Evolutionary conservation across 2,113 vertebrate species (phyloP), one percentile per base, ranked within the genome.

Genomic region (Psephotus haematonotus): DNA sequence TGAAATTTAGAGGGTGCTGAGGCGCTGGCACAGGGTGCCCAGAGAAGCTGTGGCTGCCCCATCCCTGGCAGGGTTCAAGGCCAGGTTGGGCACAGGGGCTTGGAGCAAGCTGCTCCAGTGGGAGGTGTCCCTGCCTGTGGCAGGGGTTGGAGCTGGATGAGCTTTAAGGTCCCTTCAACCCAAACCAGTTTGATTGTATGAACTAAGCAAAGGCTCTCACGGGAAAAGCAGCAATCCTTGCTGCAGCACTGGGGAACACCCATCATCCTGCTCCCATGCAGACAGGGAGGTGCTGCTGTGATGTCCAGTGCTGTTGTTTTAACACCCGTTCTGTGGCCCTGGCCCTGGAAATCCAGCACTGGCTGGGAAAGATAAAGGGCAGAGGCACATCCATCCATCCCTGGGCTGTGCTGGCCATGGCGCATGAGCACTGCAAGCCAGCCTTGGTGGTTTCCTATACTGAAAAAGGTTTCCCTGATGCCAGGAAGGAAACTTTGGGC

Each of bases 401-500:
- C 77, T 3, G 72, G n/a, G 74, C 77, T 52, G 88, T 4, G 60
- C 64, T 19, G 81, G 31, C 77, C 11, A n/a, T 8, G 50, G 69
- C 67, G 84, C 90, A 67, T 85, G 95, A 52, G 87, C 77, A 14
- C 74, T 53, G 78, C 3, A 7, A 46, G 76, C n/a, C 86, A 31
- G 17, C 43, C 65, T 8, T 63, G 47, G 27, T 3, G 77, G 0
- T 46, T 75, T 14, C 39, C 46, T 27, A 4, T 0, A 12, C 43
- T 43, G 53, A 75, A 94, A 84, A 91, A 89, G 70, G 24, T 76
- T 94, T 91, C 63, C 71, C 82, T 31, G 95, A 88, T 49, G 29
- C 62, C 69, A 19, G 95, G 65, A 91, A 70, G 74, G 92, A 92
- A 94, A 96, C 70, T 97, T 89, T 94, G 81, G 92, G 77, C 92